A percentile compares a stretch with the other conserved stretches of the same genome.
phyloP scores from a whole-genome alignment of 2,797 vertebrate genomes.

The Tadarida brasiliensis region DNA sequence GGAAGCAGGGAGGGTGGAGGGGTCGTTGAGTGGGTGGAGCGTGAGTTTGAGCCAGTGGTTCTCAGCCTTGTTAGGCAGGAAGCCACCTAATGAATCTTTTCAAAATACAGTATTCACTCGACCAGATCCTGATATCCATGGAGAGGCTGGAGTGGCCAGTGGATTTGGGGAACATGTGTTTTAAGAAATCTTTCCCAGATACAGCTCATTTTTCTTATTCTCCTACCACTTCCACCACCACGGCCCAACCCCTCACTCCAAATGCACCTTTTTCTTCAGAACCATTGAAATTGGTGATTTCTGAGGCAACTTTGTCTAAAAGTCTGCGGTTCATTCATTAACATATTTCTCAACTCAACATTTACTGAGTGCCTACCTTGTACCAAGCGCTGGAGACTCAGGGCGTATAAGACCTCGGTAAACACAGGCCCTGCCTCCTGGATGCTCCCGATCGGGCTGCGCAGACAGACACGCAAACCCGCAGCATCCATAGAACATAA shows the following conservation, averaged over 20 bases:
- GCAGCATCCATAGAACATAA: neutral
- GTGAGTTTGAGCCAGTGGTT: neutral
- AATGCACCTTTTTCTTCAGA: neutral
- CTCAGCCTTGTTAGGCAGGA: neutral
- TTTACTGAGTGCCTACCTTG: neutral
- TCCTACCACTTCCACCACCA: neutral
- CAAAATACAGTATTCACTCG: neutral
- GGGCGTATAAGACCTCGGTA: neutral
- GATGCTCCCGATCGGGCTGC: neutral
- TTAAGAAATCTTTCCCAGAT: neutral
- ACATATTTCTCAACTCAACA: neutral
- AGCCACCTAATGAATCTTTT: neutral
- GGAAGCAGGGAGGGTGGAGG: neutral
- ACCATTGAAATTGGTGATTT: neutral
- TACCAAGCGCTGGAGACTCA: neutral
- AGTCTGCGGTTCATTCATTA: constrained; percentile 19
- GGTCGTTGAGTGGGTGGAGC: neutral
- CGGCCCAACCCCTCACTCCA: neutral
- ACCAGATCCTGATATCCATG: neutral
- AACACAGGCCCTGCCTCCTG: neutral
- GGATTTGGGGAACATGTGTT: neutral
- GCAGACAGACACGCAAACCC: neutral
- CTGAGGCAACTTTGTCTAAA: neutral
- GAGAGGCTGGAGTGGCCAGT: neutral
- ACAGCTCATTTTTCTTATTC: neutral